phyloP scores from a whole-genome alignment of 1,140 invertebrate genomes.

The Drosophila chauvacae region DNA sequence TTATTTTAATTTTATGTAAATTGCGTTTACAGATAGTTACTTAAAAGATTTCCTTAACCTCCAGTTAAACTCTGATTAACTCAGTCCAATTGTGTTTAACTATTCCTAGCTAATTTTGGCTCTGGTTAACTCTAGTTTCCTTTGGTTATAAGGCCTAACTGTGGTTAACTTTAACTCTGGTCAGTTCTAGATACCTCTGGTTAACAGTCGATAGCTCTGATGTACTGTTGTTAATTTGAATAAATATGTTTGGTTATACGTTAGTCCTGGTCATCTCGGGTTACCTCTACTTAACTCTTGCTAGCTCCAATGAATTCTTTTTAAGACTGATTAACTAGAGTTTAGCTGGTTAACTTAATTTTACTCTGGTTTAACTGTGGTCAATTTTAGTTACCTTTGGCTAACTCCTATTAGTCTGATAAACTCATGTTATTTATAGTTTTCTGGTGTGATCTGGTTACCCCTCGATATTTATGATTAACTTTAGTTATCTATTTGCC shows the following conservation, averaged over 20 bases:
- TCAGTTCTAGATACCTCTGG: not conserved
- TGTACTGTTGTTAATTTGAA: not conserved
- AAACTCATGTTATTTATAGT: not conserved
- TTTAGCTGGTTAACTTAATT: not conserved
- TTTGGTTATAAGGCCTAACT: not conserved
- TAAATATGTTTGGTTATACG: not conserved
- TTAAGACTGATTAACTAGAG: not conserved
- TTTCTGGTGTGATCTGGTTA: not conserved
- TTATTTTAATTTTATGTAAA: not conserved
- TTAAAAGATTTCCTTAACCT: not conserved
- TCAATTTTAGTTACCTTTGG: not conserved
- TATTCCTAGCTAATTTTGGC: not conserved
- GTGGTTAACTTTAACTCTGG: not conserved
- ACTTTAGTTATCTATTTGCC: not conserved
- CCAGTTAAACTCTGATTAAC: not conserved
- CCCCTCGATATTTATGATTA: not conserved
- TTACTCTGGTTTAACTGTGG: too few species aligned
- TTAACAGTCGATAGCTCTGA: not conserved
- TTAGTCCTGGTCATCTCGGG: not conserved
- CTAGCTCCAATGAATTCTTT: too few species aligned
- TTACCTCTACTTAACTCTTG: too few species aligned
- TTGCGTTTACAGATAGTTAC: not conserved
- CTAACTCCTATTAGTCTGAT: not conserved
- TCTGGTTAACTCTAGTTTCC: not conserved
- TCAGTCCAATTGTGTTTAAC: not conserved